These are phyloP conservation scores for Dugesia japonica DNA, from an alignment of 2,888 invertebrate genomes.

Conservation along the genomic window DNA sequence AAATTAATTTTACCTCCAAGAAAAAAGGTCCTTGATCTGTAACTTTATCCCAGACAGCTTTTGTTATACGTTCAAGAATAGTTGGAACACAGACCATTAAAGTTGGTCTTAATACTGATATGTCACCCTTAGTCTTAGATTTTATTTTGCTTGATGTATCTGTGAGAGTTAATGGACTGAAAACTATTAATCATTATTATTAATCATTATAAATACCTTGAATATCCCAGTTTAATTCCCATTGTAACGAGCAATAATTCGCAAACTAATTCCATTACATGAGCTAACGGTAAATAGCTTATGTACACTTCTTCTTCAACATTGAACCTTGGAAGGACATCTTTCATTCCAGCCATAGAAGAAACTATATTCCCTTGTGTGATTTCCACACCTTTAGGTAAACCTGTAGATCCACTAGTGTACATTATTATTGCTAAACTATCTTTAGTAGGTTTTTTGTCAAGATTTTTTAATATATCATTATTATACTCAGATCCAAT, in stretches of 20 bases:
- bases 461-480: not conserved
- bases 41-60: conserved; percentile 27
- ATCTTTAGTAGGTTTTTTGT: not conserved
- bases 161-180: conserved; percentile 22
- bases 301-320: not conserved
- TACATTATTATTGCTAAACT: conserved; percentile 3
- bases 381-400: not conserved
- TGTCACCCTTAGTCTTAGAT: conserved; percentile 16
- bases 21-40: conserved; percentile 12
- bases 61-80: conserved; percentile 17
- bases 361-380: not conserved
- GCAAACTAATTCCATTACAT: not conserved
- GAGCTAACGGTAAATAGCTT: conserved; percentile 1
- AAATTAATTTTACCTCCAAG: not conserved
- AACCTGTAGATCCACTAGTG: not conserved
- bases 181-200: not conserved
- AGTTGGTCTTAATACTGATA: conserved; percentile 2
- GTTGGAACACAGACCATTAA: conserved; percentile 22
- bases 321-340: not conserved
- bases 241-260: not conserved
- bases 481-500: not conserved
- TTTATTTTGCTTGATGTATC: conserved; percentile 16
- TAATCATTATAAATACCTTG: not conserved
- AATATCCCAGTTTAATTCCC: not conserved
- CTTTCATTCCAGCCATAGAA: not conserved